Base-by-base conservation (phyloP, 1,140 invertebrate genomes). In the Pseudobourletiella spinata region DNA sequence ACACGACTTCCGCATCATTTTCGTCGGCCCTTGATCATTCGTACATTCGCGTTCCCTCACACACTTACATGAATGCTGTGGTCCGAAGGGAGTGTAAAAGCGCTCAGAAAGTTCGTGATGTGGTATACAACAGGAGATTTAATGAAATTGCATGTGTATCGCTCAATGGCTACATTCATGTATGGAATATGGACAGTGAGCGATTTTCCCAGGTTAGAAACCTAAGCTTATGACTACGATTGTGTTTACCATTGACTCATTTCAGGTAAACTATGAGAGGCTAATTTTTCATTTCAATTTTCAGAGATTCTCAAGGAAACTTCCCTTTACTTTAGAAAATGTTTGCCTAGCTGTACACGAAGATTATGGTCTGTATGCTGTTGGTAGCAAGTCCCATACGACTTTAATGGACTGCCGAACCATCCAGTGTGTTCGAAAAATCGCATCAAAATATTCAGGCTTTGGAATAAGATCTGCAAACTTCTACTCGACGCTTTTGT, bases 381-480 rank as follows among this genome's bases (percentile, higher is more conserved):
- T 96, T 46, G 94, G 94, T 22, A 95, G 91, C 71, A 86, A 91
- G 63, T 94, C 92, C 35, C 92, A 94, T 73, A 93, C 93, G 2
- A 81, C 93, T 42, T 76, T 96, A 8, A 77, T 96, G 42, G 93
- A 97, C 76, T 86, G 89, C 26, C 80, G 91, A 68, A 92, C 88
- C 29, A 78, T 93, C 42, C 89, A 93, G 73, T 79, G 83, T 59
- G 77, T 82, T 20, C 82, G 80, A 70, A 83, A 83, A 74, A 82
- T 86, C 18, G 80, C 79, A n/a, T 84, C 84, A 14, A 81, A 87
- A 11, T 89, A 89, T 73, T 87, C 85, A 67, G 87, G 88, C 20
- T 89, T 86, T 75, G 87, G 87, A 71, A 72, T 97, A 46, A 79
- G 93, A 58, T 95, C 93, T 1, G 84, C 92, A 24, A 90, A 86